Percentiles rank a stretch among this genome's conserved stretches.
These are phyloP conservation scores for Zhuqinia jingwanae DNA, from an alignment of 2,888 invertebrate species.

Conservation along the genomic window DNA sequence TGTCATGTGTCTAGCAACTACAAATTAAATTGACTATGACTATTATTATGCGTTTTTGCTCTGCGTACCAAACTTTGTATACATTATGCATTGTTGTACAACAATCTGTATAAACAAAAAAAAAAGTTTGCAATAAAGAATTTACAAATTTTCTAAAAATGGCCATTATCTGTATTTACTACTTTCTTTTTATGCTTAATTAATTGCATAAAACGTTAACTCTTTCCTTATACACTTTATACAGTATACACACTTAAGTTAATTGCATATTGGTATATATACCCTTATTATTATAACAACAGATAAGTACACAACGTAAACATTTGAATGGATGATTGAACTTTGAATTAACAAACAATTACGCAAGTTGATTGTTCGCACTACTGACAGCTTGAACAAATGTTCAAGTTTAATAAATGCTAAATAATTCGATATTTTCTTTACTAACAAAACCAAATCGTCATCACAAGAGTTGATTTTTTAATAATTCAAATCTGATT, in stretches of 20 bases:
- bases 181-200: background rate
- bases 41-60: too few species aligned
- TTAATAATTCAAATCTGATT: background rate
- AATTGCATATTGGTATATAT: background rate
- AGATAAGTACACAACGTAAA: background rate
- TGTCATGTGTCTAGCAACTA: too few species aligned
- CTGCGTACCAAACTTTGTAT: too few species aligned
- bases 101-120: background rate
- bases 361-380: background rate
- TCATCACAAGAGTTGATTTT: background rate
- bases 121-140: background rate
- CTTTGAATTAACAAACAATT: background rate
- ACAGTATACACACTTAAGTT: background rate
- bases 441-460: background rate
- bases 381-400: background rate
- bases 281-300: too few species aligned
- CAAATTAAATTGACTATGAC: background rate
- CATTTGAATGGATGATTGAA: background rate
- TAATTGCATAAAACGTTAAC: background rate
- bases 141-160: background rate
- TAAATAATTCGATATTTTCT: background rate
- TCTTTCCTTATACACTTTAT: background rate
- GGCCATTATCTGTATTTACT: background rate
- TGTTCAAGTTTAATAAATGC: background rate
- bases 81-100: too few species aligned